Percentiles rank a stretch among this genome's conserved stretches.
Conservation (phyloP, 2,888 invertebrate genomes). For the Neoitamus cyanurus region DNA sequence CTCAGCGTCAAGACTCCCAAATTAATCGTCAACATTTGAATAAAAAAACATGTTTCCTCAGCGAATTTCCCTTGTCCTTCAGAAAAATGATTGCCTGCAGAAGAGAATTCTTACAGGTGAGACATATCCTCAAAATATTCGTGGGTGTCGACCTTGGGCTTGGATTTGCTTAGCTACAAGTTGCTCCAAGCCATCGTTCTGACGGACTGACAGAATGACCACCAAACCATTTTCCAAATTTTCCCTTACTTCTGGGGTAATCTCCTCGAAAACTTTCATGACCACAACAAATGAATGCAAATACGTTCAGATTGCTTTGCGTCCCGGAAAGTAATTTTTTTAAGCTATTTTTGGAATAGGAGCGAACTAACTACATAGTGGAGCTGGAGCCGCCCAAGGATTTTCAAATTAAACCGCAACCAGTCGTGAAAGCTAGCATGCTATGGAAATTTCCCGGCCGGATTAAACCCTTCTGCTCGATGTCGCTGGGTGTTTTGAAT, state of each 20-base stretch:
- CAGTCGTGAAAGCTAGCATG: neutral
- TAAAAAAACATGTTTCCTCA: neutral
- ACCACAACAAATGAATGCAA: neutral
- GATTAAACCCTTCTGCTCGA: neutral
- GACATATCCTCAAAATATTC: neutral
- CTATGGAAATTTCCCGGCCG: neutral
- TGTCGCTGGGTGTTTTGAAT: neutral
- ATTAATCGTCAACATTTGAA: slow-evolving; percentile 1
- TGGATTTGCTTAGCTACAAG: neutral
- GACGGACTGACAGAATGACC: neutral
- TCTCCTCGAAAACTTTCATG: neutral
- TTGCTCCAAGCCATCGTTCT: neutral
- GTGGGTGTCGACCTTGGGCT: neutral
- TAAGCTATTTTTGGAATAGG: neutral
- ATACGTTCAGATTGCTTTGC: neutral
- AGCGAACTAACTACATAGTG: neutral
- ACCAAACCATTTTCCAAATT: neutral
- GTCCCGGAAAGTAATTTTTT: neutral
- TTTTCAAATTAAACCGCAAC: slow-evolving; percentile 1
- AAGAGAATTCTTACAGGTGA: neutral
- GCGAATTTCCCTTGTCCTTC: neutral
- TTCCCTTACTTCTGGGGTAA: neutral
- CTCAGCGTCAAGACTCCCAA: neutral
- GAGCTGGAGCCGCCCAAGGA: neutral
- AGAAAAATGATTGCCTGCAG: neutral